These are phyloP conservation scores for Pantherophis guttatus DNA, from an alignment of 2,113 vertebrate species.

Conservation along the genomic window DNA sequence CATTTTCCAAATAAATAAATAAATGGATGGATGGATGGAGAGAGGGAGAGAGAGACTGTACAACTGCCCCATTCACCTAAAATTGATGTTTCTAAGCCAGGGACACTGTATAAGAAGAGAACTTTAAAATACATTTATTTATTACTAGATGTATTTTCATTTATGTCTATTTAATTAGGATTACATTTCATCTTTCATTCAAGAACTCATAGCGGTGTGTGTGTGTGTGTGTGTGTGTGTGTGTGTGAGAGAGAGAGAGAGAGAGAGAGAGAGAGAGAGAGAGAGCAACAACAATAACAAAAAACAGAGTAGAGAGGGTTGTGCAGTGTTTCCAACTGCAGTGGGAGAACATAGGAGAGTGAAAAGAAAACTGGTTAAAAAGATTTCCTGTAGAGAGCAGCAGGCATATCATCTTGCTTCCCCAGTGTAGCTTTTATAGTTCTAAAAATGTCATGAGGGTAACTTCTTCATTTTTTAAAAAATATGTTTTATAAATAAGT, in stretches of 20 bases:
- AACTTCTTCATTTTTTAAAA: slow-evolving; percentile 25
- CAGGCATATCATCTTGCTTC: slow-evolving; percentile 33
- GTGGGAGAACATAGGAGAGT: slow-evolving; percentile 40
- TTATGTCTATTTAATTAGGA: neutral
- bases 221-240: neutral
- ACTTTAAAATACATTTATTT: neutral
- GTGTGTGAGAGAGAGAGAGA: no score
- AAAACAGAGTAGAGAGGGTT: slow-evolving; percentile 45
- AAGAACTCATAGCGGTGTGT: neutral
- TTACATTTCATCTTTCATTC: neutral
- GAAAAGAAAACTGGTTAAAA: slow-evolving; percentile 34
- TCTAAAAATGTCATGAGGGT: slow-evolving; percentile 28
- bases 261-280: no score
- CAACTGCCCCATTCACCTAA: neutral
- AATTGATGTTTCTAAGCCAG: neutral
- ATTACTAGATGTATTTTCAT: neutral
- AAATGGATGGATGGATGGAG: neutral
- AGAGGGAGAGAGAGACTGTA: neutral
- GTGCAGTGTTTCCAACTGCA: slow-evolving; percentile 34
- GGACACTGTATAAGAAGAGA: neutral
- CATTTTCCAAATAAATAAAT: neutral
- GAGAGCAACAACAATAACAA: no score
- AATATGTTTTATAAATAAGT: neutral
- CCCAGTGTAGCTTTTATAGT: slow-evolving; percentile 30
- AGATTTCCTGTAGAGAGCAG: slow-evolving; percentile 29